phyloP scores from a whole-genome alignment of 2,888 invertebrate genomes.

The Meiosimyza platycephala region DNA sequence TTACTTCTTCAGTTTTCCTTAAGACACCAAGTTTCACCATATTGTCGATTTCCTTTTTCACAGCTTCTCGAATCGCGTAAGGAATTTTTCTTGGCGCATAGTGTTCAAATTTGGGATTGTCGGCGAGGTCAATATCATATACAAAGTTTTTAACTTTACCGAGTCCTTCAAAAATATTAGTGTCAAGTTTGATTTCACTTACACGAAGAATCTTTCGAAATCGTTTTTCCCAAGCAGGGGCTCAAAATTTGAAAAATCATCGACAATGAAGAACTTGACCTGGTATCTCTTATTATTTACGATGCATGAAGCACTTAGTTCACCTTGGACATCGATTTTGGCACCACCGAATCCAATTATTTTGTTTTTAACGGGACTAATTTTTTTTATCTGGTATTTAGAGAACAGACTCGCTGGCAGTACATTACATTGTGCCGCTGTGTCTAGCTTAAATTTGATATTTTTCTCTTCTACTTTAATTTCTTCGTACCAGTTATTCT shows the following conservation, averaged over 20 bases:
- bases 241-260: not conserved
- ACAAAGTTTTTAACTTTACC: not conserved
- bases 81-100: not conserved
- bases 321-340: not conserved
- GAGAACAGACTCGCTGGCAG: constrained; percentile 34
- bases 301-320: not conserved
- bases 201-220: constrained; percentile 23
- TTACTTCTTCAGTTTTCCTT: constrained; percentile 34
- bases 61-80: not conserved
- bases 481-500: constrained; percentile 40
- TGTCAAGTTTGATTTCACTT: constrained; percentile 30
- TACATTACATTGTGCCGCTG: constrained; percentile 42
- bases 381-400: constrained; percentile 22
- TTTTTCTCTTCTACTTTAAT: constrained; percentile 40
- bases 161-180: constrained; percentile 33
- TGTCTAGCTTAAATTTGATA: constrained; percentile 41
- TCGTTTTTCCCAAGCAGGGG: not conserved
- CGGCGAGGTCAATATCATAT: not conserved
- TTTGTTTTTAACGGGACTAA: not conserved
- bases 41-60: not conserved
- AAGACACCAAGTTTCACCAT: constrained; percentile 37
- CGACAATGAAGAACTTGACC: not conserved
- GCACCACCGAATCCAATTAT: not conserved
- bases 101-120: not conserved
- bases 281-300: not conserved